phyloP scores from a whole-genome alignment of 2,113 vertebrate genomes.

The Indicator maculatus region DNA sequence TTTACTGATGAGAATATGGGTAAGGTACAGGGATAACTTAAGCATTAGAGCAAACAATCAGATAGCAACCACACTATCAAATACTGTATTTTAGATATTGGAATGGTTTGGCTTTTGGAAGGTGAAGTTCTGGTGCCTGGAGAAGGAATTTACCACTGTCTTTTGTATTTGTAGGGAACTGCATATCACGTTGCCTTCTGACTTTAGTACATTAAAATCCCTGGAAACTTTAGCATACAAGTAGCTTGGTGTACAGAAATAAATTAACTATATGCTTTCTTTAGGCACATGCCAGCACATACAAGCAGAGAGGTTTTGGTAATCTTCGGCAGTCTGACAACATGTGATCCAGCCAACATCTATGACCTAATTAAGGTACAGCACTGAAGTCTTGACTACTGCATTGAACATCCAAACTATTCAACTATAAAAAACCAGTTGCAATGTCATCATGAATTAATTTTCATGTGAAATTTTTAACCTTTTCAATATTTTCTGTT shows the following conservation, averaged over 20 bases:
- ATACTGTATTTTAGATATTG: neutral
- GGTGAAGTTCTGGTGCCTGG: neutral
- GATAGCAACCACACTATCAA: neutral
- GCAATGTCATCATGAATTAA: neutral
- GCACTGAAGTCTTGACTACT: neutral
- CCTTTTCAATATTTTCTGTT: neutral
- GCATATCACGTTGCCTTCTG: neutral
- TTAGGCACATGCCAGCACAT: conserved; percentile 96
- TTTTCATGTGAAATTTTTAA: neutral
- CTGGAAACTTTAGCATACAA: neutral
- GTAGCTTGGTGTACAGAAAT: neutral
- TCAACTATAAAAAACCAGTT: neutral
- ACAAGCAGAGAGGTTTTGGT: conserved; percentile 94
- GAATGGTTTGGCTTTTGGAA: neutral
- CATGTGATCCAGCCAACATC: conserved; percentile 95
- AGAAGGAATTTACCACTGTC: neutral
- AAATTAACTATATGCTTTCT: neutral
- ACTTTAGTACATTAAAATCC: rapidly evolving
- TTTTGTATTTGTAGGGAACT: neutral
- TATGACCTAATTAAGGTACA: conserved; percentile 93
- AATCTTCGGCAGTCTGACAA: conserved; percentile 96
- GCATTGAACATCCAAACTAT: neutral
- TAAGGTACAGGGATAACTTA: neutral
- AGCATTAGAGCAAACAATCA: neutral
- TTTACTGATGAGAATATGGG: neutral